Evolutionary conservation across 2,797 vertebrate genomes (phyloP).

Genomic region (Capromys pilorides): DNA sequence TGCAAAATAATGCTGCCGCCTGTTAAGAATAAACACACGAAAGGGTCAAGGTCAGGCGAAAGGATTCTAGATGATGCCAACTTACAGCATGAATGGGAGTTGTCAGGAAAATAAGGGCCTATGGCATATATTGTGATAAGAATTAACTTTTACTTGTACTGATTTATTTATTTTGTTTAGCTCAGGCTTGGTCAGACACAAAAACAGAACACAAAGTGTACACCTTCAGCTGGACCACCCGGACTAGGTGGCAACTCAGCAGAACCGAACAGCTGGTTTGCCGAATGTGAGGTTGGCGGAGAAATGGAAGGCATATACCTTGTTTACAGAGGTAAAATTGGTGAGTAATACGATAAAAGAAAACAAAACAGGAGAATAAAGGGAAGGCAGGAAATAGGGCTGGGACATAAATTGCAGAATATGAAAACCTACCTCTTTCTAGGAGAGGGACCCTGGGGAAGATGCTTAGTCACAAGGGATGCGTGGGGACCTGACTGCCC

Average conservation of each 20-base stretch:
- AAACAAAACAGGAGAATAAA: background rate
- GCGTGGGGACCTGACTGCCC: background rate
- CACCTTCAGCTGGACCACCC: rapidly evolving
- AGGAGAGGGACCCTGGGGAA: rapidly evolving
- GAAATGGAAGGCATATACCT: background rate
- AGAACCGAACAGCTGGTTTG: background rate
- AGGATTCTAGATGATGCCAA: background rate
- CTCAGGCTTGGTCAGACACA: background rate
- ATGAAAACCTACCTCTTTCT: background rate
- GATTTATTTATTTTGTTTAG: background rate
- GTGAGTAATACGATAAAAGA: background rate
- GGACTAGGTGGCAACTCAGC: background rate
- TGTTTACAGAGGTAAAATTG: background rate
- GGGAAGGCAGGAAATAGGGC: background rate
- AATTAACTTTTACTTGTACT: background rate
- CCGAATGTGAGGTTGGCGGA: background rate
- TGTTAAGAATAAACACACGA: background rate
- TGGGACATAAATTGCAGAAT: rapidly evolving
- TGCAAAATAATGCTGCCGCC: background rate
- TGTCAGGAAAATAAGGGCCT: background rate
- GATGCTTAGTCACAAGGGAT: rapidly evolving
- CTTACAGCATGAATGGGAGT: background rate
- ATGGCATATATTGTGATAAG: background rate
- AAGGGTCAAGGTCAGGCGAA: background rate
- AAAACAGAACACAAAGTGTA: background rate